phyloP scores from a whole-genome alignment of 1,140 invertebrate species.

The Theocolax elegans region DNA sequence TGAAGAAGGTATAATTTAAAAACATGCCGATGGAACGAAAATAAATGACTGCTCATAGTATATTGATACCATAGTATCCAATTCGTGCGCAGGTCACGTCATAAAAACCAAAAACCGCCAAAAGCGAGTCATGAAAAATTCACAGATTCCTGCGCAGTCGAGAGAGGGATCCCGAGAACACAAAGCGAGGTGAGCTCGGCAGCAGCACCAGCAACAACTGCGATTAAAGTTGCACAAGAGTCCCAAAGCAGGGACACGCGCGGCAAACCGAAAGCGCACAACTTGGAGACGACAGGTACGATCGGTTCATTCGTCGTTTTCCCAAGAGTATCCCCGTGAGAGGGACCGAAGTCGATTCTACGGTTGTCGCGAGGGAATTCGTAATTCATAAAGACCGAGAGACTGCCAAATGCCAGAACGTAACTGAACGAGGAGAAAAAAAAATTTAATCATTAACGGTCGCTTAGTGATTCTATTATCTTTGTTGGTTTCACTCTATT shows the following conservation, averaged over 20 bases:
- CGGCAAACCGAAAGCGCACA: neutral
- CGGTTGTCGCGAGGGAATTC: too few species aligned
- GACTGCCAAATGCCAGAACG: neutral
- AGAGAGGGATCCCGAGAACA: slow-evolving; percentile 9
- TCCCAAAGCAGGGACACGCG: neutral
- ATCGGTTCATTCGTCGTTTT: neutral
- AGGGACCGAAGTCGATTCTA: too few species aligned
- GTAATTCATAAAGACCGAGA: slow-evolving; percentile 30
- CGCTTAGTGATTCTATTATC: too few species aligned
- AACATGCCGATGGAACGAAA: too few species aligned
- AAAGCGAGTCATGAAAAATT: slow-evolving; percentile 2
- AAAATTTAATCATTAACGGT: too few species aligned
- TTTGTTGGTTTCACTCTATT: too few species aligned
- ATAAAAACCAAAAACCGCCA: slow-evolving; percentile 6
- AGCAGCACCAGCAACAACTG: slow-evolving; percentile 13
- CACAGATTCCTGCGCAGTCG: neutral
- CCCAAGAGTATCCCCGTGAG: neutral
- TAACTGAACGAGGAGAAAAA: too few species aligned
- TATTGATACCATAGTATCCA: too few species aligned
- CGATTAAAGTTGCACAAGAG: slow-evolving; percentile 33
- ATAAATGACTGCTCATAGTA: too few species aligned
- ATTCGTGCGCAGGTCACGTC: neutral
- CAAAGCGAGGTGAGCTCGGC: neutral
- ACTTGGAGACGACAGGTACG: neutral
- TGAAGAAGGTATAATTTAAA: too few species aligned